These are phyloP conservation scores for Eunapius fragilis DNA, from an alignment of 37 sponge, comb jelly and placozoan species.

Conservation along the genomic window DNA sequence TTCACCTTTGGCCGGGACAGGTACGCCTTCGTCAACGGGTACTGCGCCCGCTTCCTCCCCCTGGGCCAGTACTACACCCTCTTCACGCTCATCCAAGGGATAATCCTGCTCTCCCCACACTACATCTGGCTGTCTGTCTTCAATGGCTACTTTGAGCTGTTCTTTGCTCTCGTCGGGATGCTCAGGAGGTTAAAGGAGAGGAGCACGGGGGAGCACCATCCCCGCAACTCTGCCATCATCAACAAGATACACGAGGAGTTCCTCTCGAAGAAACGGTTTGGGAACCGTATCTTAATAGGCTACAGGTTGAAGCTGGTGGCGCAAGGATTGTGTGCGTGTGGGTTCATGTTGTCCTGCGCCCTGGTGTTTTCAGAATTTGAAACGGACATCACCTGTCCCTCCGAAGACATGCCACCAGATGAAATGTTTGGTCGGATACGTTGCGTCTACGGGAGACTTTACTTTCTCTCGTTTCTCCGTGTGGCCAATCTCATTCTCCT, in stretches of 20 bases:
- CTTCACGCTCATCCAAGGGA: conserved; percentile 2
- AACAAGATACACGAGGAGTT: conserved; percentile 9
- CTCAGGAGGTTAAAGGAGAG: conserved; percentile 13
- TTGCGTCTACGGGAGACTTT: conserved; percentile 5
- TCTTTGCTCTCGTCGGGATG: conserved; percentile 9
- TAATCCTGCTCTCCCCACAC: conserved; percentile 1
- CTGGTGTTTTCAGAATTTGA: conserved; percentile 12
- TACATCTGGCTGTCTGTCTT: conserved; percentile 7
- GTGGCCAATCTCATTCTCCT: neutral
- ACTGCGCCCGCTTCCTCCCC: conserved; percentile 10
- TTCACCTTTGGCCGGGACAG: conserved; percentile 1
- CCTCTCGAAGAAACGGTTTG: neutral
- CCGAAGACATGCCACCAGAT: neutral
- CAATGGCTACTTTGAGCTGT: conserved; percentile 8
- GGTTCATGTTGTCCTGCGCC: neutral
- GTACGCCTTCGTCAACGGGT: conserved; percentile 16
- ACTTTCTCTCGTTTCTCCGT: conserved; percentile 4
- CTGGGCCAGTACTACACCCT: conserved; percentile 6
- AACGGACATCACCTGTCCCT: neutral
- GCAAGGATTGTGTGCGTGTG: neutral
- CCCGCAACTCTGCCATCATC: conserved; percentile 12
- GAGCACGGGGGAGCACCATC: conserved; percentile 4
- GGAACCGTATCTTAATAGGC: conserved; percentile 6
- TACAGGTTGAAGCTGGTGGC: conserved; percentile 1
- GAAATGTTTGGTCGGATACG: neutral